Percentiles rank a stretch among this genome's conserved stretches.
phyloP scores from a whole-genome alignment of 2,113 vertebrate genomes.

The Chloroceryle aenea region DNA sequence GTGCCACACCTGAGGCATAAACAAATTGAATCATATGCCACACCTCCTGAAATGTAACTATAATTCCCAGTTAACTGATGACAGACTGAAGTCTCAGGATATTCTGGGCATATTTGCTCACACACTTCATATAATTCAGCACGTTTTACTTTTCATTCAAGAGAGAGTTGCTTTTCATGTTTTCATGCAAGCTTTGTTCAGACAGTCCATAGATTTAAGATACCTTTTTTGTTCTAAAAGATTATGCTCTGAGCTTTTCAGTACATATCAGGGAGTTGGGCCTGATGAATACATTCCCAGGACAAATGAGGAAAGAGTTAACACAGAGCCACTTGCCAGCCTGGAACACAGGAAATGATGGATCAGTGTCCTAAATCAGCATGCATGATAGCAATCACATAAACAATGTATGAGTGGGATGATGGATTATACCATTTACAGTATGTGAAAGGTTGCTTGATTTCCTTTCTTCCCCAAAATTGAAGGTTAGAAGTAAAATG shows the following conservation, averaged over 20 bases:
- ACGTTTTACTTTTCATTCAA: not conserved
- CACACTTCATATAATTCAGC: not conserved
- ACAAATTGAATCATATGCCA: not conserved
- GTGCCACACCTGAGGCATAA: not conserved
- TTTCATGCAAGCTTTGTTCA: not conserved
- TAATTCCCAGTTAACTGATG: not conserved
- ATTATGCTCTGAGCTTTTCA: not conserved
- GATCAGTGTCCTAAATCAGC: constrained; percentile 34
- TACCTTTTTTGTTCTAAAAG: not conserved
- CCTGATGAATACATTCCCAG: not conserved
- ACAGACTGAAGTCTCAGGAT: not conserved
- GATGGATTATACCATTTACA: constrained; percentile 26
- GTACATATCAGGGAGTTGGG: not conserved
- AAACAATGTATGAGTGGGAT: constrained; percentile 16
- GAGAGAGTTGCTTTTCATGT: not conserved
- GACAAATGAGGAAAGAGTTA: not conserved
- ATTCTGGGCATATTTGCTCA: not conserved
- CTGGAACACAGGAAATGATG: constrained; percentile 1
- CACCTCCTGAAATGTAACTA: not conserved
- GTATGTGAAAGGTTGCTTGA: not conserved
- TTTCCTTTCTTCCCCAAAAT: not conserved
- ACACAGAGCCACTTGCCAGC: not conserved
- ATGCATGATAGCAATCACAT: not conserved
- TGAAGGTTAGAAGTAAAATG: not conserved
- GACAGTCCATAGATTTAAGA: not conserved